Base-by-base conservation (phyloP, 2,888 invertebrate genomes). In the Carterocephalus palaemon region DNA sequence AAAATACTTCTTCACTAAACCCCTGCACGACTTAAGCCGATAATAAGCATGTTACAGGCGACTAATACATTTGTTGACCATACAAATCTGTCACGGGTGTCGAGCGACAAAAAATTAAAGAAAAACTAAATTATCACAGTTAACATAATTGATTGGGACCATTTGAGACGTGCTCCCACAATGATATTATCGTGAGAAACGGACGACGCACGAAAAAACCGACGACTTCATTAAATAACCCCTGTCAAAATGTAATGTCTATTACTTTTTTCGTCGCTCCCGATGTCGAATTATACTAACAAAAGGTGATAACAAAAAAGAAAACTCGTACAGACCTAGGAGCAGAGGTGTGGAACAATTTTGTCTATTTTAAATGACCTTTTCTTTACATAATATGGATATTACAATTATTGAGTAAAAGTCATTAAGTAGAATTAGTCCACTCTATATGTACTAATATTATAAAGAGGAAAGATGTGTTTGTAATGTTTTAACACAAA, bases 241-340 rank as follows among this genome's bases (percentile, higher is more conserved):
- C 79, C 81, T 84, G 85, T 86, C 85, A 83, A 82, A 77, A 78
- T 70, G 75, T 80, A 83, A 83, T 83, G 80, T 81, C 75, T 78
- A 83, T 77, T 76, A 74, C 68, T 76, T 81, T 82, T 76, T 81
- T 81, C 75, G 73, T 69, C 75, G 78, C 80, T 82, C 78, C 84
- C 75, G 81, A 81, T 83, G 79, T 85, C 81, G 80, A 84, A 85
- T 85, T 84, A 84, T 83, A 80, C 72, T 70, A 78, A 81, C 81
- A 83, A 84, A 83, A 85, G 85, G 85, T 85, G 86, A 85, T 77
- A 84, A 85, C 80, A 76, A 82, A 86, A 85, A 83, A 84, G 73
- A 74, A 65, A 54, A 67, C 57, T 59, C 57, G 67, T 64, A 73
- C 69, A 51, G 62, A 64, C 67, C 67, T 67, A 65, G 56, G 62